Base-by-base conservation (phyloP, 2,797 vertebrate genomes). In the Schizopygopsis pylzovi region DNA sequence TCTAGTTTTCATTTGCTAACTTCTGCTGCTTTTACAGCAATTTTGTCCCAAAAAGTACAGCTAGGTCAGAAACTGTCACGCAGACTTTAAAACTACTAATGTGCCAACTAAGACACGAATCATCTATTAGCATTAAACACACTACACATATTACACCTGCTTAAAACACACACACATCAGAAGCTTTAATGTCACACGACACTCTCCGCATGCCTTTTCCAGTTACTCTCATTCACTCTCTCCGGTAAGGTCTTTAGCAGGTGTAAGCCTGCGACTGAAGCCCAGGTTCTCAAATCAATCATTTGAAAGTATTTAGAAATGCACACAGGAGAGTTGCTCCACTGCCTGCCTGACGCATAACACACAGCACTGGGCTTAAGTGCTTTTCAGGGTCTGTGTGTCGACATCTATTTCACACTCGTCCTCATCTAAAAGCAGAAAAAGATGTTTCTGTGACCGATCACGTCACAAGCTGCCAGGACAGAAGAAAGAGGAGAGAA, bases 331-430 rank as follows among this genome's bases (percentile, higher is more conserved):
- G 89, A 86, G 78, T 18, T 37, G 65, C 82, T 75, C 39, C 89
- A 86, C 89, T 68, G 92, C 90, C 90, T 90, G 91, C 88, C 90
- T 93, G 93, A 92, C 90, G 91, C 91, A 93, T 47, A 85, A 89
- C 89, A 92, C 88, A 91, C 91, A 92, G 92, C 88, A 87, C 89
- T 80, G 28, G 37, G 84, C 93, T 93, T 92, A 93, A 95, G 93
- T 94, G 94, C 93, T 94, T 94, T 93, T 93, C 93, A 93, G 92
- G 93, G 93, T 95, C 92, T 92, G 92, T 90, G 92, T 93, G 93
- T 95, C 93, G 91, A 94, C 93, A 94, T 94, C 92, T 93, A 94
- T 94, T 95, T 94, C 92, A 94, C 93, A 95, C 92, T 91, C 89
- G 92, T 94, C 92, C 92, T 92, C 92, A 94, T 92, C 92, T 94